Conservation (phyloP, 1,140 invertebrate genomes). For the Heliothis virescens region DNA sequence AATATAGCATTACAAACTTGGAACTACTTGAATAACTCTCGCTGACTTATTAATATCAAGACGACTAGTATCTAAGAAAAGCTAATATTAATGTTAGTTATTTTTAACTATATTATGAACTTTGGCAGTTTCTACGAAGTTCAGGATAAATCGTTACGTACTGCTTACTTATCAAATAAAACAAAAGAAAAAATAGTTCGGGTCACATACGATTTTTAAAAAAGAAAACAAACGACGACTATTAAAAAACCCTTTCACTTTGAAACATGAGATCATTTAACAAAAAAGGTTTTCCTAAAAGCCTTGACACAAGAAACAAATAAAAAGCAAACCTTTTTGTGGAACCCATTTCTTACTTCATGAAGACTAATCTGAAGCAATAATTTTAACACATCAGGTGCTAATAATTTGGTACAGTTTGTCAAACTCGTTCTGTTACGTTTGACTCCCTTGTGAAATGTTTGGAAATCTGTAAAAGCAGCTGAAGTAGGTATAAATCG, state of each 20-base stretch:
- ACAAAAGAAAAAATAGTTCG: not conserved
- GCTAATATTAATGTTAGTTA: too few relatives aligned
- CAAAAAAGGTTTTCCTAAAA: not conserved
- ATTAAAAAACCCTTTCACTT: not conserved
- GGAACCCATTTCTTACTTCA: not conserved
- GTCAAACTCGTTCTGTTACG: not conserved
- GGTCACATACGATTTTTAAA: not conserved
- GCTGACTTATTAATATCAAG: too few relatives aligned
- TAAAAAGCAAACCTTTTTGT: conserved; percentile 4
- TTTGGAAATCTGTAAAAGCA: not conserved
- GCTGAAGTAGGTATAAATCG: too few relatives aligned
- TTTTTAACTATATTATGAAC: too few relatives aligned
- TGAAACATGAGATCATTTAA: not conserved
- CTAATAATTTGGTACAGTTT: conserved; percentile 5
- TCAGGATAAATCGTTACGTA: too few relatives aligned
- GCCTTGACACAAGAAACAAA: not conserved
- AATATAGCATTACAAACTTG: too few relatives aligned
- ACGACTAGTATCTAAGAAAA: too few relatives aligned
- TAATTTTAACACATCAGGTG: not conserved
- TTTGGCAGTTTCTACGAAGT: too few relatives aligned
- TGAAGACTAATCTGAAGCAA: conserved; percentile 1
- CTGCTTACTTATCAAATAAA: not conserved
- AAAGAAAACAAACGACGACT: not conserved
- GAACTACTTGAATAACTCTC: too few relatives aligned
- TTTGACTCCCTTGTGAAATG: not conserved